Evolutionary conservation across 1,140 invertebrate species (phyloP), one percentile per base, ranked within the genome.

Genomic region (Hermetia illucens): DNA sequence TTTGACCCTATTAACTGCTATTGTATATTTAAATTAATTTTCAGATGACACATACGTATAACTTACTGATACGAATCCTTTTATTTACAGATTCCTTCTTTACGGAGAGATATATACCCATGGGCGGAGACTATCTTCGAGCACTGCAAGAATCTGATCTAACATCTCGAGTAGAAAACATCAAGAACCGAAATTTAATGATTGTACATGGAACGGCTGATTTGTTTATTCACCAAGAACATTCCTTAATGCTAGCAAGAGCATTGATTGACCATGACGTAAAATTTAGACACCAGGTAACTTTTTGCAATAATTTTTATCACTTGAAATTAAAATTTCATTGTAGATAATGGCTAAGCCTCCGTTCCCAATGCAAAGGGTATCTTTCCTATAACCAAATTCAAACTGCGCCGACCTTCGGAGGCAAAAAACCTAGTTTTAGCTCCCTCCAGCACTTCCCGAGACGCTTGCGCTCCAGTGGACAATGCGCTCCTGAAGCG

Each of bases 121-220:
- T 79, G 1, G 71, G 70, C 24, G 63, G 66, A 29, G 75, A 71
- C 33, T 79, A 82, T 55, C 67, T 71, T 43, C 61, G 74, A 13
- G 75, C 75, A 3, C 78, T 85, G 52, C 77, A 81, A 53, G 73
- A 74, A 27, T 68, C 74, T 17, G 84, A 86, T 53, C 68, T 87
- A 41, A 79, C 74, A 27, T 65, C 74, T 45, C 68, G 74, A 46
- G 79, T 76, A 12, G 71, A 71, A 29, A 78, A 82, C 51, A 64
- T 77, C 21, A 62, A 55, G 58, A 69, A 49, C 49, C 71, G 63
- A 52, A 69, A 58, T 51, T 70, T 68, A 66, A 75, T 71, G 45
- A 57, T 89, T 20, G 70, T 86, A 29, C 85, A 87, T 47, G 83
- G 83, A 5, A 82, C 81, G 2, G 79, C 79, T 3, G 84, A 89